Conservation (phyloP, 2,888 invertebrate genomes). For the Hoplodrina ambigua region DNA sequence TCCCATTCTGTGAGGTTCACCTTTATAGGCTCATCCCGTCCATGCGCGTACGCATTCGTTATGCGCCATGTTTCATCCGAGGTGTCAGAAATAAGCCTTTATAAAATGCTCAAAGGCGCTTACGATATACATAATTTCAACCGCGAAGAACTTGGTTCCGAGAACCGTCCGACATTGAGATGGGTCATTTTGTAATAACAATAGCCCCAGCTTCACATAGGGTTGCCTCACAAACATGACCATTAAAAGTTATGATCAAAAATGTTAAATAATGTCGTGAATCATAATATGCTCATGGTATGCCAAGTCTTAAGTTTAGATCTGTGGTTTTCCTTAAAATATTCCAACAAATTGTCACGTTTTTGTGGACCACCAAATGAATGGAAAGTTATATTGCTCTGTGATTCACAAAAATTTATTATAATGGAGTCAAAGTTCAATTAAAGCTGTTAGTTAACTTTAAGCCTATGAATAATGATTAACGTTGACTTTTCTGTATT, state of each 20-base stretch:
- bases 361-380: conserved; percentile 40
- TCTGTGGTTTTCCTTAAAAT: conserved; percentile 50
- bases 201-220: conserved; percentile 74
- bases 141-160: conserved; percentile 75
- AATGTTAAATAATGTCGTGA: conserved; percentile 35
- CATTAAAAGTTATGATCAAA: conserved; percentile 23
- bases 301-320: conserved; percentile 3
- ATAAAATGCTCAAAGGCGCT: conserved; percentile 83
- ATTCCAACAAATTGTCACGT: conserved; percentile 43
- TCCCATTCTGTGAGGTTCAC: conserved; percentile 74
- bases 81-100: conserved; percentile 89
- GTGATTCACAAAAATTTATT: conserved; percentile 66
- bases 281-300: conserved; percentile 31
- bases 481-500: conserved; percentile 42
- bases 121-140: conserved; percentile 73
- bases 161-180: conserved; percentile 88
- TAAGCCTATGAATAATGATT: conserved; percentile 60
- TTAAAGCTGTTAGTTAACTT: conserved; percentile 55
- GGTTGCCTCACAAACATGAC: conserved; percentile 69
- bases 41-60: conserved; percentile 79
- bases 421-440: conserved; percentile 71
- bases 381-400: conserved; percentile 66
- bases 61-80: conserved; percentile 85
- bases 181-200: conserved; percentile 89
- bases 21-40: conserved; percentile 69